These are phyloP conservation scores for Sebastes nivosus DNA, from an alignment of 2,797 vertebrate genomes.

Conservation along the genomic window DNA sequence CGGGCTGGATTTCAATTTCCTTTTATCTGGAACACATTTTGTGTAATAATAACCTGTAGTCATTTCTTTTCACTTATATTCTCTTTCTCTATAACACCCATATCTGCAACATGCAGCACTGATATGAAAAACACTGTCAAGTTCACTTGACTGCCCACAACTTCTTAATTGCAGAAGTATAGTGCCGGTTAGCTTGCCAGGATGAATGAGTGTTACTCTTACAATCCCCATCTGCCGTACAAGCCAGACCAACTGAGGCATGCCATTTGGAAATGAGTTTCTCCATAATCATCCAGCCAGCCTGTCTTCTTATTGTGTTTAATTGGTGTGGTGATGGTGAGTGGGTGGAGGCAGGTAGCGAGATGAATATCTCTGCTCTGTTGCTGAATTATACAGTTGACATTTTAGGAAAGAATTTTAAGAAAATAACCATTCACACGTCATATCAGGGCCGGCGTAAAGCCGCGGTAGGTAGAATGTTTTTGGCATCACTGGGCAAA, in stretches of 20 bases:
- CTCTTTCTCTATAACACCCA: not conserved
- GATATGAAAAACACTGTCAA: slow-evolving; percentile 42
- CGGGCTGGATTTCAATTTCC: slow-evolving; percentile 49
- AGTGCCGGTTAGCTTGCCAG: slow-evolving; percentile 47
- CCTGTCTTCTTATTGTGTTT: slow-evolving; percentile 41
- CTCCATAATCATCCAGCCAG: slow-evolving; percentile 47
- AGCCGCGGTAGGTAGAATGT: no score
- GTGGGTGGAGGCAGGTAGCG: slow-evolving; percentile 19
- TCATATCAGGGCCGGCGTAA: no score
- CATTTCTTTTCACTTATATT: slow-evolving; percentile 7
- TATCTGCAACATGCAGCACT: slow-evolving; percentile 25
- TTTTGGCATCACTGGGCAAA: no score
- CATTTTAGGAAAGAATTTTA: not conserved
- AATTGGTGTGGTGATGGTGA: slow-evolving; percentile 33
- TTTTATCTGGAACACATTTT: slow-evolving; percentile 48
- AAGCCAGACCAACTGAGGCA: slow-evolving; percentile 48
- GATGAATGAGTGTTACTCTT: slow-evolving; percentile 52
- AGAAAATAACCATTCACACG: not conserved
- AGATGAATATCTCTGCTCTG: slow-evolving; percentile 1
- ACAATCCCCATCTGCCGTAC: slow-evolving; percentile 51
- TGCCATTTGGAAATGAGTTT: slow-evolving; percentile 58
- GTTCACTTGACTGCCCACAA: slow-evolving; percentile 48
- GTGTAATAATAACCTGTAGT: slow-evolving; percentile 49
- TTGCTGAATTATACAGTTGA: slow-evolving; percentile 6
- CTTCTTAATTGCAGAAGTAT: slow-evolving; percentile 50